A percentile compares a stretch with the other conserved stretches of the same genome.
These are phyloP conservation scores for Alauda arvensis DNA, from an alignment of 2,797 vertebrate species.

Conservation along the genomic window DNA sequence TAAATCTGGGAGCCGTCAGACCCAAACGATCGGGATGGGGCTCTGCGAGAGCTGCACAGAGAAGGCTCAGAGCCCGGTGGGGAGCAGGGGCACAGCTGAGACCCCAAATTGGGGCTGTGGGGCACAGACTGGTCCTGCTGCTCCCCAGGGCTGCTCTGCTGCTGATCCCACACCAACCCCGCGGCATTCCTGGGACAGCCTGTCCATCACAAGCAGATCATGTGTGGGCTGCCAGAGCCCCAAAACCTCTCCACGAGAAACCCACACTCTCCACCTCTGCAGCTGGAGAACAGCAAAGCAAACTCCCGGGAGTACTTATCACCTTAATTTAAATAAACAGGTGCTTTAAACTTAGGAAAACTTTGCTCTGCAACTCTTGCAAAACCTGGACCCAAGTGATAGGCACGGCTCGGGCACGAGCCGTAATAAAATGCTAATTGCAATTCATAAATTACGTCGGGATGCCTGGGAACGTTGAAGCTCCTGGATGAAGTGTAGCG, in stretches of 20 bases:
- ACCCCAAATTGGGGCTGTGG: not conserved
- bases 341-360: not conserved
- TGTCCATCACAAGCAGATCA: not conserved
- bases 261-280: not conserved
- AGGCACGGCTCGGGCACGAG: not conserved
- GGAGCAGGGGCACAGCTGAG: not conserved
- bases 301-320: not conserved
- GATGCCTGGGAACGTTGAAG: slow-evolving; percentile 1
- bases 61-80: not conserved
- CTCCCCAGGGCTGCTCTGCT: not conserved
- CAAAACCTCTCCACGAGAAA: not conserved
- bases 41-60: rapidly evolving
- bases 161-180: not conserved
- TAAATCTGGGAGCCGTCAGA: not conserved
- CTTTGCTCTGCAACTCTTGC: not conserved
- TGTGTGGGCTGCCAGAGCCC: not conserved
- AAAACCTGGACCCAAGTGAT: not conserved
- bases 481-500: slow-evolving; percentile 43
- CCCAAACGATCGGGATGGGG: rapidly evolving
- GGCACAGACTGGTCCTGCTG: not conserved
- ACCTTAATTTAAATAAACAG: not conserved
- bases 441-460: slow-evolving; percentile 26
- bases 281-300: not conserved
- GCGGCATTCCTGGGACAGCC: not conserved
- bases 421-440: slow-evolving; percentile 47